A percentile compares a stretch with the other conserved stretches of the same genome.
These are phyloP conservation scores for Drosophila nr. perissopoda DNA, from an alignment of 2,888 invertebrate genomes.

Conservation along the genomic window DNA sequence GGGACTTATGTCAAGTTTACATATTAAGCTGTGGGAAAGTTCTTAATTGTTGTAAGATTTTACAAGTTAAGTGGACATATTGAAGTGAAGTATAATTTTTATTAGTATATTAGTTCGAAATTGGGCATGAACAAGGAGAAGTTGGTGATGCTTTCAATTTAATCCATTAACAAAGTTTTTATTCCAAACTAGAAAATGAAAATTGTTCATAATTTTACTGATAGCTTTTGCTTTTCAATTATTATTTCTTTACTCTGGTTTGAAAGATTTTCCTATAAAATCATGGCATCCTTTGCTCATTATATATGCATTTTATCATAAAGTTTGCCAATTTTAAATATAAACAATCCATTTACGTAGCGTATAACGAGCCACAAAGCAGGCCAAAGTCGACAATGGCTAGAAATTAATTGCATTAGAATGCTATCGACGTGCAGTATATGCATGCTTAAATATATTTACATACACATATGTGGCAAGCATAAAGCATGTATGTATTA, in stretches of 20 bases:
- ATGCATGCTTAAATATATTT: neutral
- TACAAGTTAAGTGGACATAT: neutral
- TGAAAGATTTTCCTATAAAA: neutral
- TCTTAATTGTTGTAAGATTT: neutral
- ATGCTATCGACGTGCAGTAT: constrained; percentile 28
- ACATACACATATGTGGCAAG: neutral
- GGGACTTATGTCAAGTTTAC: neutral
- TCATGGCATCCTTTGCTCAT: neutral
- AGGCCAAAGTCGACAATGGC: neutral
- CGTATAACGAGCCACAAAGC: constrained; percentile 4
- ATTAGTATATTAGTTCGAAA: neutral
- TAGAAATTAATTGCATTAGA: constrained; percentile 30
- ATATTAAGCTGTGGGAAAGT: neutral
- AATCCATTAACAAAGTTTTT: neutral
- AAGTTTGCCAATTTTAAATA: neutral
- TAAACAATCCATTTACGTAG: neutral
- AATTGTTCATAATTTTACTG: neutral
- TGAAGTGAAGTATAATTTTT: neutral
- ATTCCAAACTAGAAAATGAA: neutral
- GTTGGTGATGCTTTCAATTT: neutral
- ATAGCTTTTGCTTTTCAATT: neutral
- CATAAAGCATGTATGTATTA: constrained; percentile 13
- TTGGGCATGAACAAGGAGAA: neutral
- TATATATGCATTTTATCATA: neutral
- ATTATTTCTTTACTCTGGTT: neutral